phyloP scores from a whole-genome alignment of 2,888 invertebrate genomes.

The Artemia sinica region DNA sequence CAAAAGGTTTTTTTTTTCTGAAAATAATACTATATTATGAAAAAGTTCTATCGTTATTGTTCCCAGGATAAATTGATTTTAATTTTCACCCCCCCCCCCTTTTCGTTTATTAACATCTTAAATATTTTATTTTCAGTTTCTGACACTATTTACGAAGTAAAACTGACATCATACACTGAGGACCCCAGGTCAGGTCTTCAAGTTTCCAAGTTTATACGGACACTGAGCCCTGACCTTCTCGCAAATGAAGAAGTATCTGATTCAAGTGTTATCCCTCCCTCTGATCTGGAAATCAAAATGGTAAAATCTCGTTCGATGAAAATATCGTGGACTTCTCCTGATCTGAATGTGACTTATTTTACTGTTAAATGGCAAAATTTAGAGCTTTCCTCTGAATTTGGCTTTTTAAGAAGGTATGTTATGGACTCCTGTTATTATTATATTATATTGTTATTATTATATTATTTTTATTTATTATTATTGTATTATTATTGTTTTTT shows the following conservation, averaged over 20 bases:
- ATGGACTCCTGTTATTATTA: no score
- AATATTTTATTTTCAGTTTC: constrained; percentile 25
- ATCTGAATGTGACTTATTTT: constrained; percentile 12
- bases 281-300: constrained; percentile 36
- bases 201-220: constrained; percentile 28
- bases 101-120: no score
- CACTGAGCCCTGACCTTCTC: constrained; percentile 25
- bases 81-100: no score
- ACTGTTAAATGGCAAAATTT: background rate
- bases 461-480: no score
- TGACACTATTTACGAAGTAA: constrained; percentile 30
- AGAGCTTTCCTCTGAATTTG: background rate
- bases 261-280: constrained; percentile 30
- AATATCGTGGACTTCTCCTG: constrained; percentile 37
- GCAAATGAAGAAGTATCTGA: constrained; percentile 33
- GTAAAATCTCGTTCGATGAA: constrained; percentile 37
- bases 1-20: no score
- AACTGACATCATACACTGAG: constrained; percentile 28
- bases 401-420: constrained; percentile 8
- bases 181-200: constrained; percentile 29
- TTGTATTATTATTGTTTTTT: no score
- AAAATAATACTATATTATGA: no score
- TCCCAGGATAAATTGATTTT: no score
- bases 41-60: no score
- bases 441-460: no score